A percentile compares a stretch with the other conserved stretches of the same genome.
Evolutionary conservation across 2,113 vertebrate species (phyloP).

Genomic region (Pelvicachromis taeniatus): DNA sequence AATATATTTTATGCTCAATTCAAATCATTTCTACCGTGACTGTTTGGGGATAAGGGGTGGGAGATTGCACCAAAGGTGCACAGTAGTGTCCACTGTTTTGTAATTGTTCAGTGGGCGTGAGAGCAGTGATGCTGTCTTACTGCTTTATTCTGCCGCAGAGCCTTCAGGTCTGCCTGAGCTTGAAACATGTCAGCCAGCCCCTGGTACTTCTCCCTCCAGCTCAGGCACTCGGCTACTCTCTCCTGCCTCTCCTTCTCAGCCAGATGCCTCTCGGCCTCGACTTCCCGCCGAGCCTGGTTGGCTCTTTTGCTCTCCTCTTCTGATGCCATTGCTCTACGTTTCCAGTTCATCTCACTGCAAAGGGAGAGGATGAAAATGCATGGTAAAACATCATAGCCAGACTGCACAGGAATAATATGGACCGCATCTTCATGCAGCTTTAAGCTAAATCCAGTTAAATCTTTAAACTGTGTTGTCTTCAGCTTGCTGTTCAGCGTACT

Average conservation of each 20-base stretch:
- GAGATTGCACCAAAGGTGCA: not conserved
- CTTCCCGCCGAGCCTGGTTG: constrained; percentile 45
- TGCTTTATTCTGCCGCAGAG: constrained; percentile 66
- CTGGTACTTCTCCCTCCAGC: constrained; percentile 68
- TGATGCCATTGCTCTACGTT: constrained; percentile 36
- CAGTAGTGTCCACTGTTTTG: not conserved
- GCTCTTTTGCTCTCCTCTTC: constrained; percentile 60
- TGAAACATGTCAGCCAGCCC: constrained; percentile 31
- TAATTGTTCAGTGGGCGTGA: not conserved
- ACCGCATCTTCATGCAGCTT: not conserved
- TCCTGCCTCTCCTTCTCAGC: constrained; percentile 61
- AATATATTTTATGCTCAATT: not conserved
- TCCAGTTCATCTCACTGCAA: constrained; percentile 52
- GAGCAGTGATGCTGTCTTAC: constrained; percentile 22
- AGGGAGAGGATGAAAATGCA: not conserved
- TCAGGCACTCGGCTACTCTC: constrained; percentile 54
- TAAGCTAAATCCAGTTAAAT: not conserved
- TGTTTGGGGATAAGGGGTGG: not conserved
- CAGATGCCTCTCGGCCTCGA: constrained; percentile 53
- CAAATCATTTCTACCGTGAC: not conserved
- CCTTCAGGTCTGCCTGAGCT: constrained; percentile 67
- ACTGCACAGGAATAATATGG: not conserved
- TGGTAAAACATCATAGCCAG: not conserved
- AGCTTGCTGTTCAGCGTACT: not conserved
- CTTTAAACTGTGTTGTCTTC: not conserved